These are phyloP conservation scores for Agrypnia vestita DNA, from an alignment of 1,140 invertebrate species.

Conservation along the genomic window DNA sequence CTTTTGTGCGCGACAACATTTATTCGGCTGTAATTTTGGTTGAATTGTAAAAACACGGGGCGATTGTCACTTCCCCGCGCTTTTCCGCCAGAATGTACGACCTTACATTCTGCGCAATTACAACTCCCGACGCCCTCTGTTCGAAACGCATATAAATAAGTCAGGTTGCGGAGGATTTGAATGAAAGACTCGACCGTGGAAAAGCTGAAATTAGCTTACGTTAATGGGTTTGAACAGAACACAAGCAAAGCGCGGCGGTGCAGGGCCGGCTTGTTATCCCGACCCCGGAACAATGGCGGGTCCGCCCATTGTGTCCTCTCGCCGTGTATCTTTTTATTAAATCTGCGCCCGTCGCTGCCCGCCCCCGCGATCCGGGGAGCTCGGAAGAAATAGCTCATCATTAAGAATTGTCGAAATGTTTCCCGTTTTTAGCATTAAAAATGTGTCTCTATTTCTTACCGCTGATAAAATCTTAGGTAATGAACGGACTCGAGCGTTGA, in stretches of 20 bases:
- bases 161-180: no score
- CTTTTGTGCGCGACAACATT: slow-evolving; percentile 33
- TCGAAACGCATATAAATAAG: no score
- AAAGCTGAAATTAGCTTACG: no score
- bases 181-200: no score
- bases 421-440: neutral
- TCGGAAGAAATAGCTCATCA: slow-evolving; percentile 2
- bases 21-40: slow-evolving; percentile 9
- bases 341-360: slow-evolving; percentile 10
- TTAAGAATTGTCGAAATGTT: slow-evolving; percentile 17
- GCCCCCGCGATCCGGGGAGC: neutral
- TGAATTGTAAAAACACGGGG: neutral
- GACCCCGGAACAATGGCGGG: slow-evolving; percentile 22
- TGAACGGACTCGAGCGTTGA: neutral
- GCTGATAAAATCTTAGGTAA: neutral
- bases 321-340: slow-evolving; percentile 53
- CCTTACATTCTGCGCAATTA: no score
- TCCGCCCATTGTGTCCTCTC: slow-evolving; percentile 43
- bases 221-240: no score
- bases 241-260: neutral
- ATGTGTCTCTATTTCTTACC: neutral
- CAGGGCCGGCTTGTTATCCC: neutral
- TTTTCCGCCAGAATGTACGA: neutral
- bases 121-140: no score
- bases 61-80: slow-evolving; percentile 9